phyloP scores from a whole-genome alignment of 1,140 invertebrate genomes.

The Pachypeltis micranthus region DNA sequence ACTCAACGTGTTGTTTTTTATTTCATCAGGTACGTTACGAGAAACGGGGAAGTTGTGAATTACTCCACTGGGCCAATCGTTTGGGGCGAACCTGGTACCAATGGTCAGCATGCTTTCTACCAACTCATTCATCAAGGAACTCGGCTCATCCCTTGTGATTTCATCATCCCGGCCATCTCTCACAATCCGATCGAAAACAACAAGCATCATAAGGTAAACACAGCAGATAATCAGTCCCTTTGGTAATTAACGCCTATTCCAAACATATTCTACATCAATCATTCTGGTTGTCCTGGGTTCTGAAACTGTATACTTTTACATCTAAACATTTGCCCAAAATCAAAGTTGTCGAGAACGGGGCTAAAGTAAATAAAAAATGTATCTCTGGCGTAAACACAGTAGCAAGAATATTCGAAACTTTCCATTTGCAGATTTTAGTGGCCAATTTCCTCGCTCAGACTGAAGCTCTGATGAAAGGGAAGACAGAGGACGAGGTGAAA shows the following conservation, averaged over 20 bases:
- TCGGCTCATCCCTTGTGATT: slow-evolving; percentile 90
- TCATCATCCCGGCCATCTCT: slow-evolving; percentile 84
- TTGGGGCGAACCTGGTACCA: slow-evolving; percentile 97
- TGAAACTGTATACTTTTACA: too few species aligned
- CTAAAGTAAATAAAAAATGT: too few species aligned
- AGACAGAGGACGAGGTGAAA: slow-evolving; percentile 61
- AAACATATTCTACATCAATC: too few species aligned
- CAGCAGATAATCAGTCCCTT: too few species aligned
- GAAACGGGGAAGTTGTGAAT: slow-evolving; percentile 57
- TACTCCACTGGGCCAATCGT: slow-evolving; percentile 86
- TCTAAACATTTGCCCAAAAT: too few species aligned
- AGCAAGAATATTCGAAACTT: too few species aligned
- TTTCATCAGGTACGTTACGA: slow-evolving; percentile 44
- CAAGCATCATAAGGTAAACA: slow-evolving; percentile 50
- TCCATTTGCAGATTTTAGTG: slow-evolving; percentile 73
- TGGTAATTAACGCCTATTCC: too few species aligned
- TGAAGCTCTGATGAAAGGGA: slow-evolving; percentile 91
- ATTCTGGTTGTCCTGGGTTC: too few species aligned
- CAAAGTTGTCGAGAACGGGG: too few species aligned
- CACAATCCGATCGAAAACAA: slow-evolving; percentile 81
- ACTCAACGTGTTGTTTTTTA: slow-evolving; percentile 1
- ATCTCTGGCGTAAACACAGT: too few species aligned
- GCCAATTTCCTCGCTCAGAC: slow-evolving; percentile 99
- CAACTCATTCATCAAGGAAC: slow-evolving; percentile 88
- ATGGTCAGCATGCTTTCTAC: slow-evolving; percentile 98